Percentiles rank a stretch among this genome's conserved stretches.
phyloP scores from a whole-genome alignment of 2,797 vertebrate genomes.

The Lepilemur ruficaudatus region DNA sequence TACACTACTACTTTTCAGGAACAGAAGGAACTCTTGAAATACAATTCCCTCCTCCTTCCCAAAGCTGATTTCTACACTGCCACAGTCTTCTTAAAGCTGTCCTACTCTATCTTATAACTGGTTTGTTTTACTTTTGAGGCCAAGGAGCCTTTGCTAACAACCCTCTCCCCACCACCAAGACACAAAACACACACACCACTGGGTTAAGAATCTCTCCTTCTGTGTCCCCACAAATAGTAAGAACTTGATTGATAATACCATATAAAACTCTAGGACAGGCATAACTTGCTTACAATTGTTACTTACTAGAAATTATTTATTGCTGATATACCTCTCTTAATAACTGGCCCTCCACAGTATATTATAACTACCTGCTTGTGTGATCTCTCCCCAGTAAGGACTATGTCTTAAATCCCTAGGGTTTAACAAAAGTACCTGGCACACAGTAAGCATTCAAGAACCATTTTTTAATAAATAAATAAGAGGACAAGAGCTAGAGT shows the following conservation, averaged over 20 bases:
- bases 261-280: background rate
- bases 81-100: background rate
- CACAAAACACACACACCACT: background rate
- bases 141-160: background rate
- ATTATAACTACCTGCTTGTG: background rate
- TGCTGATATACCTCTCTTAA: background rate
- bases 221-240: background rate
- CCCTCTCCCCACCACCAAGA: background rate
- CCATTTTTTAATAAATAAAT: constrained; percentile 39
- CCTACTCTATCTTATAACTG: background rate
- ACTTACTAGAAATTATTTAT: background rate
- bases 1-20: background rate
- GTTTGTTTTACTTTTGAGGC: background rate
- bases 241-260: background rate
- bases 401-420: background rate
- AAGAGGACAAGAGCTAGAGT: constrained; percentile 17
- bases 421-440: background rate
- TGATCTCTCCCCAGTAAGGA: background rate
- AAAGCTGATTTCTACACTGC: background rate
- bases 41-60: constrained; percentile 6
- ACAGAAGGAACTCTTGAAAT: background rate
- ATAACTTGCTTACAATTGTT: background rate
- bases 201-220: background rate
- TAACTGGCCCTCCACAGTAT: background rate
- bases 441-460: background rate